Conservation (phyloP, 2,888 invertebrate genomes). For the Coleophora deauratella region DNA sequence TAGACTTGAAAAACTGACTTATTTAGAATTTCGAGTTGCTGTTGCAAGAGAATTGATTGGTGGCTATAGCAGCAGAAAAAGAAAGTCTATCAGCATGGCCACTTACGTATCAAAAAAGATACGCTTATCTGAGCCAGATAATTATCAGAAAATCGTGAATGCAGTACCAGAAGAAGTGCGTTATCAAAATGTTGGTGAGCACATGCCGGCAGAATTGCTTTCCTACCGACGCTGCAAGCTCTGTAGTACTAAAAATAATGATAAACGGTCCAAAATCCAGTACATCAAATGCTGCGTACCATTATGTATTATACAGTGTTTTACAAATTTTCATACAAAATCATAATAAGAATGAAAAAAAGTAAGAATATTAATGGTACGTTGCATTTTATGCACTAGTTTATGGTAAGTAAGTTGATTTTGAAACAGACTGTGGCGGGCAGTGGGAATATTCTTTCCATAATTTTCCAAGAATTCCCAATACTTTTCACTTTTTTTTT, state of each 20-base stretch:
- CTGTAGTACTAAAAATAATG: conserved; percentile 10
- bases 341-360: too few relatives aligned
- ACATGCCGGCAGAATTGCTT: conserved; percentile 7
- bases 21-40: conserved; percentile 18
- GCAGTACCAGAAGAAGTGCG: conserved; percentile 14
- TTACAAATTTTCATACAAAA: conserved; percentile 10
- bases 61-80: conserved; percentile 16
- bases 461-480: too few relatives aligned
- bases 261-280: conserved; percentile 9
- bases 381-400: too few relatives aligned
- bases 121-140: background rate
- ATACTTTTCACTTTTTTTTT: too few relatives aligned
- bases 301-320: conserved; percentile 16
- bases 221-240: conserved; percentile 14
- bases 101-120: background rate
- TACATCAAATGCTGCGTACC: conserved; percentile 9
- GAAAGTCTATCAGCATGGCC: conserved; percentile 4
- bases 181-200: conserved; percentile 11
- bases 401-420: too few relatives aligned
- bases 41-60: conserved; percentile 18
- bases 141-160: conserved; percentile 10
- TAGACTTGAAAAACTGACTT: conserved; percentile 15
- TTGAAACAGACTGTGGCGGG: too few relatives aligned
- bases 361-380: too few relatives aligned
- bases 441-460: too few relatives aligned